Conservation (phyloP, 1,140 invertebrate genomes). For the Melanaphis sacchari region DNA sequence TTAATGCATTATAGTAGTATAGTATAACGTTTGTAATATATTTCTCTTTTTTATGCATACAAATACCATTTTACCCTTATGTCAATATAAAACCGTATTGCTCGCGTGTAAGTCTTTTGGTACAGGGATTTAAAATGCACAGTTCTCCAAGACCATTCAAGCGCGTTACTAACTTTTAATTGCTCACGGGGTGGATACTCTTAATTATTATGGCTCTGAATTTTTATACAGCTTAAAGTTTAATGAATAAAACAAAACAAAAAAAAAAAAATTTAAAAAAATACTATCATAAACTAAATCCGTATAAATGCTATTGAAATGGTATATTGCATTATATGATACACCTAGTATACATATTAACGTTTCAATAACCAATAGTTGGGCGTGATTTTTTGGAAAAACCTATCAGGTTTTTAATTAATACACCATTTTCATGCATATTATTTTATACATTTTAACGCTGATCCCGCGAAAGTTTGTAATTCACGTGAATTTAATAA, state of each 20-base stretch:
- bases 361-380: not conserved
- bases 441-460: not conserved
- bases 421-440: not conserved
- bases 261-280: not conserved
- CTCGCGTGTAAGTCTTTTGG: not conserved
- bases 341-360: not conserved
- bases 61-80: not conserved
- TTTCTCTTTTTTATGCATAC: not conserved
- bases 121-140: not conserved
- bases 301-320: too few relatives aligned
- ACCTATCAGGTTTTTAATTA: constrained; percentile 6
- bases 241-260: constrained; percentile 14
- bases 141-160: not conserved
- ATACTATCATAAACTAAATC: not conserved
- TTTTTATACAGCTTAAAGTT: constrained; percentile 4
- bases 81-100: not conserved
- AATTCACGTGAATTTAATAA: not conserved
- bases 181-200: not conserved
- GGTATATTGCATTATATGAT: not conserved
- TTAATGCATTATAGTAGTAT: not conserved
- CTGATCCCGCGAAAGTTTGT: not conserved
- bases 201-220: constrained; percentile 25
- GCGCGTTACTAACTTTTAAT: constrained; percentile 40
- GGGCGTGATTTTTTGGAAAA: not conserved
- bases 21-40: not conserved